A percentile compares a stretch with the other conserved stretches of the same genome.
phyloP scores from a whole-genome alignment of 2,113 vertebrate species.

The Corythaixoides concolor region DNA sequence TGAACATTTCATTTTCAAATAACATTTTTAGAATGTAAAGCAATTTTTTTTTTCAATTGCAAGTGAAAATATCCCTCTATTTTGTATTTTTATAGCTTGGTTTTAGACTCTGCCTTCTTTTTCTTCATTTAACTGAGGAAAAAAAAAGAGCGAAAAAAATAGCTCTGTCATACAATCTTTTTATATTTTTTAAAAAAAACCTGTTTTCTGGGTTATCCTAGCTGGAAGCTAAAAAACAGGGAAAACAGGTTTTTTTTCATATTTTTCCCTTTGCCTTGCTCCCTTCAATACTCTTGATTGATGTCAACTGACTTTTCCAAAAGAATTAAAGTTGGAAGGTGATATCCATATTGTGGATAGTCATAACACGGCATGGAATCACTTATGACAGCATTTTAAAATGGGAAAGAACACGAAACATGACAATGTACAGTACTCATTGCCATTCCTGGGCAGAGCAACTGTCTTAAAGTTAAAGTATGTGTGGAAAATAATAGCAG shows the following conservation, averaged over 20 bases:
- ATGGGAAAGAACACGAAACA: background rate
- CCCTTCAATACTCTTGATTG: background rate
- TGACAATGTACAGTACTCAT: background rate
- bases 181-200: background rate
- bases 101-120: background rate
- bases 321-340: background rate
- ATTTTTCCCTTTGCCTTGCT: background rate
- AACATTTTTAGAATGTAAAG: background rate
- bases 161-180: rapidly evolving
- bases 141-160: background rate
- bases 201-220: background rate
- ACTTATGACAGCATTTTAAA: background rate
- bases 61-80: background rate
- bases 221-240: background rate
- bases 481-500: background rate
- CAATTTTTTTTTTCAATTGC: background rate
- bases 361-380: background rate
- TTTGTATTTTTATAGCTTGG: background rate
- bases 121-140: background rate
- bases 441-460: background rate
- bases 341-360: background rate
- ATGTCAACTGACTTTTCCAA: background rate
- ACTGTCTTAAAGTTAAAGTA: background rate
- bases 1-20: background rate
- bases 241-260: background rate